These are phyloP conservation scores for Hafferia zeledoni DNA, from an alignment of 2,797 vertebrate species.

Conservation along the genomic window DNA sequence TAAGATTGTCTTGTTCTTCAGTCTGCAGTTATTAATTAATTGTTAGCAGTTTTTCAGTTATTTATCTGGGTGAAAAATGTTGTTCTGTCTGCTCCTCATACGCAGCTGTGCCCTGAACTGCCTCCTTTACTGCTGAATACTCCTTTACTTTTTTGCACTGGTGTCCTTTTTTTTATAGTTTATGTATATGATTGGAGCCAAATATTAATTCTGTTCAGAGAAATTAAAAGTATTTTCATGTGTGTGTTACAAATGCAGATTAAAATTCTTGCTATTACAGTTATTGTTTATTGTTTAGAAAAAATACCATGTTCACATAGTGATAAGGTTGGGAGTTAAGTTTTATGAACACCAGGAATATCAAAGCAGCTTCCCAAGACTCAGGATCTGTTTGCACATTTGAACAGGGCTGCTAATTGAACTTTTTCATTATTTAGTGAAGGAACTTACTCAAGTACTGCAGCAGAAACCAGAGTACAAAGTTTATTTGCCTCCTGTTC, in stretches of 20 bases:
- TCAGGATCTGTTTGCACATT: background rate
- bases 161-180: background rate
- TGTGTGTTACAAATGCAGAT: background rate
- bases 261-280: background rate
- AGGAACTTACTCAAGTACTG: background rate
- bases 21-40: background rate
- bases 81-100: background rate
- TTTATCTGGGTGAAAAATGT: background rate
- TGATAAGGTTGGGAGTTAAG: background rate
- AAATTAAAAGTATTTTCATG: background rate
- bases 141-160: background rate
- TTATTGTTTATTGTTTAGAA: background rate
- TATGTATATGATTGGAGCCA: background rate
- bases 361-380: background rate
- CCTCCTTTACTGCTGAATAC: background rate
- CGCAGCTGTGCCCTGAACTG: background rate
- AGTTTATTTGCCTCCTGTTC: background rate
- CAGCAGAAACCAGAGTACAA: background rate
- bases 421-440: background rate
- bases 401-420: background rate
- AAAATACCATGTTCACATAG: fast-evolving
- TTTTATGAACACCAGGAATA: background rate
- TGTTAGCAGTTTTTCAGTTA: background rate
- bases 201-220: background rate
- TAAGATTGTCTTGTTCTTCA: background rate